Percentiles rank a stretch among this genome's conserved stretches.
Conservation (phyloP, 2,888 invertebrate genomes). For the Brachylomia viminalis region DNA sequence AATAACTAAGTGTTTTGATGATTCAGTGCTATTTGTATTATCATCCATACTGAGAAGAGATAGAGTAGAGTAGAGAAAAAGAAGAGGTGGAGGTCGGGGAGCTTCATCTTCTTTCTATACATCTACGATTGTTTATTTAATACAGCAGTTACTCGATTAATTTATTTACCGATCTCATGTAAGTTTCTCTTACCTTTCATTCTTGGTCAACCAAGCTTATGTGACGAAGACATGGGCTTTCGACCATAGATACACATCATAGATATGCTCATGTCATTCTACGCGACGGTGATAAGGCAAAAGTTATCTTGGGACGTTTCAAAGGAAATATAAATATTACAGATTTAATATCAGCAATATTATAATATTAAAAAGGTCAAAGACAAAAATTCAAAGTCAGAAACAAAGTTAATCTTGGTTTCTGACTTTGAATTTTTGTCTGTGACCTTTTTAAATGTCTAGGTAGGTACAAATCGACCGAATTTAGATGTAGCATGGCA, state of each 20-base stretch:
- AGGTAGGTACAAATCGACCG: too few relatives aligned
- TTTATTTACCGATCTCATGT: too few relatives aligned
- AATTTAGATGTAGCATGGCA: too few relatives aligned
- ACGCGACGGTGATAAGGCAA: background rate
- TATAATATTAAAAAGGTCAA: too few relatives aligned
- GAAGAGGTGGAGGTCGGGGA: background rate
- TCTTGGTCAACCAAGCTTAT: background rate
- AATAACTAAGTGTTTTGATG: background rate
- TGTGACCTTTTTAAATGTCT: background rate
- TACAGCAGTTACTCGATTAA: background rate
- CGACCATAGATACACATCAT: background rate
- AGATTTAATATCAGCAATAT: too few relatives aligned
- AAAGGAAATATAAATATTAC: background rate
- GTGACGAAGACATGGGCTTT: background rate
- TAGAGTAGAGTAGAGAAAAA: background rate
- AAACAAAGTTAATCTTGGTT: too few relatives aligned
- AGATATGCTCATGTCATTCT: background rate
- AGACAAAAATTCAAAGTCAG: too few relatives aligned
- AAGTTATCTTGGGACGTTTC: background rate
- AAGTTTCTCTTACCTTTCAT: background rate
- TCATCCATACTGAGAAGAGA: background rate
- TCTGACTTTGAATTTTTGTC: too few relatives aligned
- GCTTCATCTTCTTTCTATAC: too few relatives aligned
- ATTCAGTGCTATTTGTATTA: background rate
- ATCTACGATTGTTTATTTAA: background rate